Evolutionary conservation across 2,888 invertebrate genomes (phyloP).

Genomic region (Plagodis dolabraria): DNA sequence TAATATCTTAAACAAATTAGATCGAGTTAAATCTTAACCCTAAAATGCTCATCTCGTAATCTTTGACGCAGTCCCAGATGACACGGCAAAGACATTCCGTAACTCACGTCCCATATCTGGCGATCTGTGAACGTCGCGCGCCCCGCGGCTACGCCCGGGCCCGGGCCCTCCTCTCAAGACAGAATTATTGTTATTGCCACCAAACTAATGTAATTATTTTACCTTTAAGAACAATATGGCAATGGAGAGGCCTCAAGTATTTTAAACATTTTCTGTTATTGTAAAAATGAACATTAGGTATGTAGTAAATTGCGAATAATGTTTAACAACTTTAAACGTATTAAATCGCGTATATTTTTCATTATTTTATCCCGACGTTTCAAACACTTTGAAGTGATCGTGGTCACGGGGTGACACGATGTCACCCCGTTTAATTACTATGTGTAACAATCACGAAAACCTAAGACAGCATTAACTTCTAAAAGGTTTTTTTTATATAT

Average conservation of each 20-base stretch:
- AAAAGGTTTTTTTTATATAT: no score
- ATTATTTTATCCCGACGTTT: no score
- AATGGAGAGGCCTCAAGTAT: constrained; percentile 39
- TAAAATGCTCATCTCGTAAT: constrained; percentile 10
- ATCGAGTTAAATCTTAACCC: constrained; percentile 27
- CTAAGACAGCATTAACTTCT: no score
- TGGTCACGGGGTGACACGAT: no score
- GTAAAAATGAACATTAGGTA: neutral
- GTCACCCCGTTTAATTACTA: no score
- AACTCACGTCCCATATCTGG: constrained; percentile 70
- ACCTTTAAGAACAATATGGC: constrained; percentile 51
- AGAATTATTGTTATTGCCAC: constrained; percentile 81
- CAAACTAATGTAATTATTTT: constrained; percentile 82
- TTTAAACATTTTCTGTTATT: constrained; percentile 1
- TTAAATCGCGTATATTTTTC: neutral
- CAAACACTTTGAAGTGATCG: no score
- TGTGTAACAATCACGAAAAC: no score
- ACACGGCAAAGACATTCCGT: constrained; percentile 45
- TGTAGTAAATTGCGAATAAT: no score
- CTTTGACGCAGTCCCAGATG: constrained; percentile 29
- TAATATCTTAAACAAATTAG: constrained; percentile 14
- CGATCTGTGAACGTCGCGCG: constrained; percentile 76
- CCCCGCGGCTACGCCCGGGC: constrained; percentile 48
- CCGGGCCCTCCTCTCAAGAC: constrained; percentile 59
- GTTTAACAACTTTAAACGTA: no score